Evolutionary conservation across 2,113 vertebrate genomes (phyloP).

Genomic region (Passer domesticus): DNA sequence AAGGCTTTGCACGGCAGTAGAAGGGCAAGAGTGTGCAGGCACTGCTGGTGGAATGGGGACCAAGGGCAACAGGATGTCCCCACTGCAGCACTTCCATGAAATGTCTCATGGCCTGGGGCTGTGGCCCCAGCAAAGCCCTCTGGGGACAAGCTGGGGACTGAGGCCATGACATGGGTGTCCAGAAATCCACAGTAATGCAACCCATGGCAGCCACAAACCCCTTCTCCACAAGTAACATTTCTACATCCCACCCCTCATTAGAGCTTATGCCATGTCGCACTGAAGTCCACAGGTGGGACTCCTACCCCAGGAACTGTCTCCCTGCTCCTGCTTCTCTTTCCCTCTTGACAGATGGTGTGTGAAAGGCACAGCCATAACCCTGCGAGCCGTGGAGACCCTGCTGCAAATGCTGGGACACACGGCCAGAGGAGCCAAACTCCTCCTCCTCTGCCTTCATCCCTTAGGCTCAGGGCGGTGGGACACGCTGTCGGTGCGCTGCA

Average conservation of each 20-base stretch:
- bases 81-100: neutral
- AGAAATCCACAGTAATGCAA: rapidly evolving
- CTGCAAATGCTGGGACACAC: neutral
- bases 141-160: neutral
- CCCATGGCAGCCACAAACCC: neutral
- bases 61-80: neutral
- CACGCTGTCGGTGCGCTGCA: rapidly evolving
- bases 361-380: neutral
- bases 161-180: neutral
- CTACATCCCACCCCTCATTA: neutral
- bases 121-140: neutral
- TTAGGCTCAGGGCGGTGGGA: rapidly evolving
- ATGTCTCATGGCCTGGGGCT: rapidly evolving
- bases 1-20: neutral
- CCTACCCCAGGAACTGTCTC: neutral
- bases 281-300: neutral
- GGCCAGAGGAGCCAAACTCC: rapidly evolving
- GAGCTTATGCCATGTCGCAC: rapidly evolving
- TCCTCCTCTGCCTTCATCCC: neutral
- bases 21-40: too few species aligned
- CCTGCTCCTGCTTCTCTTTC: neutral
- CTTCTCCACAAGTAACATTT: neutral
- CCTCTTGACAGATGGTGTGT: rapidly evolving
- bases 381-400: neutral
- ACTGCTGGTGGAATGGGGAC: neutral